Evolutionary conservation across 1,140 invertebrate species (phyloP), one percentile per base, ranked within the genome.

Genomic region (Drosophila pseudoananassae): DNA sequence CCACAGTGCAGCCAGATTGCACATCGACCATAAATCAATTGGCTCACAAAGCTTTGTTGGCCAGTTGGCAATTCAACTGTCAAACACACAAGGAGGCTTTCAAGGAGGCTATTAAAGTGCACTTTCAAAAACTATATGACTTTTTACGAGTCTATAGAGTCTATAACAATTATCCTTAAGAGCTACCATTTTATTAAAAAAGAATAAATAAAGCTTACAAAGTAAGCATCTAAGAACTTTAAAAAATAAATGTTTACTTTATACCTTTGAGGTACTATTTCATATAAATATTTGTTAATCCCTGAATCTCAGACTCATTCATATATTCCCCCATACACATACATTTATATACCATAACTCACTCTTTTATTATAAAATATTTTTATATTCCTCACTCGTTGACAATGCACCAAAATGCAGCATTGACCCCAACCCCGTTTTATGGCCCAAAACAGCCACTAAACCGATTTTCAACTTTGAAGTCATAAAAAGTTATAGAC

Each of bases 401-500:
- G 29, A 56, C 64, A 77, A 65, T 69, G 58, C 81, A 71, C 31
- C 66, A 78, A 29, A 65, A 55, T 45, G 45, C 53, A 75, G 60
- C 82, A 81, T 69, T 87, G 82, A 87, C 73, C 81, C 46, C 25
- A 15, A 31, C 14, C 17, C 53, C 27, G 40, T 70, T 82, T 64
- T 57, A 70, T 78, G 52, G 33, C 46, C 46, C 59, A 50, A 58
- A 66, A 60, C 65, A 71, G 43, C 38, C 4, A 40, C 9, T 49
- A 45, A 75, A 65, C 49, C 55, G 25, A 53, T 47, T 61, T 73
- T 61, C 12, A 75, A 74, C 64, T 79, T 74, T 58, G 56, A 46
- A 68, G 76, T 56, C 73, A 61, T 85, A 71, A 76, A 85, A 54
- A 15, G 46, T 36, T 45, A 49, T 64, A 58, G 69, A 85, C 60